These are phyloP conservation scores for Nyctalus aviator DNA, from an alignment of 2,797 vertebrate species.

Conservation along the genomic window DNA sequence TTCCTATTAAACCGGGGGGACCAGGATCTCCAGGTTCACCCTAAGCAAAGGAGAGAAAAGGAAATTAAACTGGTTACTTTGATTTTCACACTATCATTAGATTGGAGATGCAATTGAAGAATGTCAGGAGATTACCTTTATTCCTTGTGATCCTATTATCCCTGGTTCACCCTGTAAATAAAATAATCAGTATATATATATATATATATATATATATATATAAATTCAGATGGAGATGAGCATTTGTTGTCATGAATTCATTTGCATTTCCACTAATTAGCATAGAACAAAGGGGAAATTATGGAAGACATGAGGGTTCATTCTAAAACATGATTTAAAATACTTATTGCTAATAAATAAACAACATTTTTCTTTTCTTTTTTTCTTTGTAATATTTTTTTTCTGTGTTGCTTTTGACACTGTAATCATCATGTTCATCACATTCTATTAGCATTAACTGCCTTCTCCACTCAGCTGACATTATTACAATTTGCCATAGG, in stretches of 20 bases:
- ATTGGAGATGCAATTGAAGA: background rate
- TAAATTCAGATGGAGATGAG: slow-evolving; percentile 31
- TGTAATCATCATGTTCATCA: background rate
- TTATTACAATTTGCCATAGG: background rate
- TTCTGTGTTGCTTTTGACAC: background rate
- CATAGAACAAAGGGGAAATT: background rate
- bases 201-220: background rate
- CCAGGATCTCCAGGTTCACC: slow-evolving; percentile 92
- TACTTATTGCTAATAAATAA: slow-evolving; percentile 13
- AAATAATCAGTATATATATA: slow-evolving; percentile 12
- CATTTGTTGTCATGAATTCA: slow-evolving; percentile 9
- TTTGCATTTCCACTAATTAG: slow-evolving; percentile 17
- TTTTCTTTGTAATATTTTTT: background rate
- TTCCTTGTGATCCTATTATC: slow-evolving; percentile 89
- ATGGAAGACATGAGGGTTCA: background rate
- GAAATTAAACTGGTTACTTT: slow-evolving; percentile 42
- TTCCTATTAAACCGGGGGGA: slow-evolving; percentile 91
- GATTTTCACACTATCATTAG: background rate
- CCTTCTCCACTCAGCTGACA: background rate
- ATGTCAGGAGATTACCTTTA: slow-evolving; percentile 90
- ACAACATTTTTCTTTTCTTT: background rate
- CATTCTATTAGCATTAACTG: background rate
- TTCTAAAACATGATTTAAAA: slow-evolving; percentile 24
- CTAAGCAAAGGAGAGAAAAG: slow-evolving; percentile 79
- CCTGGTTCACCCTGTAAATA: slow-evolving; percentile 91